phyloP scores from a whole-genome alignment of 2,797 vertebrate genomes.

The Sparidentex hasta region DNA sequence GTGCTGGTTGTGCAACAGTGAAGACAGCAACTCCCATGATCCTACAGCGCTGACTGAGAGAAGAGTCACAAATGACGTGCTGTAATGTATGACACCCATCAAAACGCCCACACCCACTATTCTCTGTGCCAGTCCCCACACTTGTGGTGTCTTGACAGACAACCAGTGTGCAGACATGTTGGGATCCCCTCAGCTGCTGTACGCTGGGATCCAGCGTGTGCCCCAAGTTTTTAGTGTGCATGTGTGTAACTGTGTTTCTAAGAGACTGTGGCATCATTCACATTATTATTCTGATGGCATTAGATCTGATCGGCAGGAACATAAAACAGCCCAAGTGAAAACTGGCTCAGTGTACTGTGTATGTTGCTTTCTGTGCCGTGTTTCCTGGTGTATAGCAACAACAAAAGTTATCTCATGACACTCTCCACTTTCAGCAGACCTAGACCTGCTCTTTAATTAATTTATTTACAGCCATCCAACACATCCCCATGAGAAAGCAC shows the following conservation, averaged over 20 bases:
- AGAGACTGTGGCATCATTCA: background rate
- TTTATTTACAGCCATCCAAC: no score
- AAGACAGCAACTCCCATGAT: no score
- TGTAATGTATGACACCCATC: background rate
- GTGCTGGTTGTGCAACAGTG: no score
- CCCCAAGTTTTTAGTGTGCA: background rate
- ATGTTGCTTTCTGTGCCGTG: background rate
- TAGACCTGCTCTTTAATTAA: no score
- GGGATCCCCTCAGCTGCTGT: background rate
- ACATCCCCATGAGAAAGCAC: no score
- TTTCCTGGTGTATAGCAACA: no score
- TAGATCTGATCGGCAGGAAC: background rate
- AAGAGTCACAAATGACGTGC: no score
- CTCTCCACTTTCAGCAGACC: no score
- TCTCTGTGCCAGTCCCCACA: background rate
- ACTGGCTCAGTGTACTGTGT: background rate
- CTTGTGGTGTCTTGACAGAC: background rate
- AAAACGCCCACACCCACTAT: background rate
- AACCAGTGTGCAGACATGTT: background rate
- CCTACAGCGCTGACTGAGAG: no score
- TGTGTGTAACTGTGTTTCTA: background rate
- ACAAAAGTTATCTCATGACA: no score
- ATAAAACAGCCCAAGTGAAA: background rate
- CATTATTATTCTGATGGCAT: background rate
- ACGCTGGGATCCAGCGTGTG: background rate